Evolutionary conservation across 2,797 vertebrate genomes (phyloP).

Genomic region (Nasua narica): DNA sequence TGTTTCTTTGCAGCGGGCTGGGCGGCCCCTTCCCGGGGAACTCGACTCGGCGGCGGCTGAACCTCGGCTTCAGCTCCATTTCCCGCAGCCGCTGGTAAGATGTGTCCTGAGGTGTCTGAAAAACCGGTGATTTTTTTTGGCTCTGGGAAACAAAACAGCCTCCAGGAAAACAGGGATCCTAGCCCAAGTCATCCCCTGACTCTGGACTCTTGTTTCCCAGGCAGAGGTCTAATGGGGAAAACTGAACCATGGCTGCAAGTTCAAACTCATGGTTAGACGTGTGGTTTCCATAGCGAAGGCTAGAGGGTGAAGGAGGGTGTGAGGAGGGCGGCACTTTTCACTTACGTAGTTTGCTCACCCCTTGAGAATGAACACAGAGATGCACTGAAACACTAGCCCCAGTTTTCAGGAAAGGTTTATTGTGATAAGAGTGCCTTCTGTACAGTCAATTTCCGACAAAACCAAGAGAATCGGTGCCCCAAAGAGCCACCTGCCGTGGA

Average conservation of each 20-base stretch:
- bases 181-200: not conserved
- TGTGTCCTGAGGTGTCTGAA: no score
- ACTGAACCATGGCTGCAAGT: accelerated
- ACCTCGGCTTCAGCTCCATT: not conserved
- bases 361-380: not conserved
- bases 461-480: not conserved
- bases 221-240: not conserved
- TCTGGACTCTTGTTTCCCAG: not conserved
- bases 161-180: not conserved
- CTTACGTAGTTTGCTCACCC: accelerated
- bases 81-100: not conserved
- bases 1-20: not conserved
- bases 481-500: not conserved
- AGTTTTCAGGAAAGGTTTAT: conserved; percentile 55
- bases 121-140: not conserved
- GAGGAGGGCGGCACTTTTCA: accelerated
- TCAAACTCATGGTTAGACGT: accelerated
- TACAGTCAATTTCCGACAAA: not conserved
- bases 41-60: accelerated
- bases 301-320: accelerated
- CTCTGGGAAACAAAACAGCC: not conserved
- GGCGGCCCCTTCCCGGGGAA: not conserved
- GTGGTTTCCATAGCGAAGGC: not conserved
- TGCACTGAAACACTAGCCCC: not conserved
- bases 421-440: not conserved